Conservation (phyloP, 2,888 invertebrate genomes). For the Hermaeophaga mercurialis region DNA sequence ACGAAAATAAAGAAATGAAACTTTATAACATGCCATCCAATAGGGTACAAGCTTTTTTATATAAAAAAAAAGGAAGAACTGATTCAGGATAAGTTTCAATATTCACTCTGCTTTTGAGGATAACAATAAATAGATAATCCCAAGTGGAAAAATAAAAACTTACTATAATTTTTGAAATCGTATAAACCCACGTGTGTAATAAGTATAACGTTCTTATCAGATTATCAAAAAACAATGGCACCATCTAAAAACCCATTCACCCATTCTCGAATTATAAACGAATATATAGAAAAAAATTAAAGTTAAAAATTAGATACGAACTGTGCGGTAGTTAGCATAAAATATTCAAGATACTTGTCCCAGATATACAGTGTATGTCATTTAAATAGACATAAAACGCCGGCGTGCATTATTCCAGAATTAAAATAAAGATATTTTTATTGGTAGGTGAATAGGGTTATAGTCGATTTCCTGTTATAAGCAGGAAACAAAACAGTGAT, state of each 20-base stretch:
- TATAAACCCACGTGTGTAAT: no score
- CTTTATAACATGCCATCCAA: no score
- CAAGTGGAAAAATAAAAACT: no score
- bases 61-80: no score
- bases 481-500: constrained; percentile 48
- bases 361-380: constrained; percentile 13
- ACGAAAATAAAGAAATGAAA: no score
- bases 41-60: no score
- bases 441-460: constrained; percentile 34
- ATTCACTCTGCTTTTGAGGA: no score
- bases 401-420: constrained; percentile 7
- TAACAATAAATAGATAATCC: no score
- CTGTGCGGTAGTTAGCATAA: constrained; percentile 3
- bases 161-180: no score
- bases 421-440: constrained; percentile 27
- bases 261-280: background rate
- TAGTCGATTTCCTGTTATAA: constrained; percentile 48
- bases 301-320: constrained; percentile 11
- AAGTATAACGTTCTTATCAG: background rate
- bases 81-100: no score
- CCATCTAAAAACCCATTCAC: background rate
- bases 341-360: constrained; percentile 15
- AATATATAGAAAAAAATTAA: background rate
- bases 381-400: constrained; percentile 22
- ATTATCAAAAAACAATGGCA: background rate